Evolutionary conservation across 2,797 vertebrate species (phyloP).

Genomic region (Momotus momota): DNA sequence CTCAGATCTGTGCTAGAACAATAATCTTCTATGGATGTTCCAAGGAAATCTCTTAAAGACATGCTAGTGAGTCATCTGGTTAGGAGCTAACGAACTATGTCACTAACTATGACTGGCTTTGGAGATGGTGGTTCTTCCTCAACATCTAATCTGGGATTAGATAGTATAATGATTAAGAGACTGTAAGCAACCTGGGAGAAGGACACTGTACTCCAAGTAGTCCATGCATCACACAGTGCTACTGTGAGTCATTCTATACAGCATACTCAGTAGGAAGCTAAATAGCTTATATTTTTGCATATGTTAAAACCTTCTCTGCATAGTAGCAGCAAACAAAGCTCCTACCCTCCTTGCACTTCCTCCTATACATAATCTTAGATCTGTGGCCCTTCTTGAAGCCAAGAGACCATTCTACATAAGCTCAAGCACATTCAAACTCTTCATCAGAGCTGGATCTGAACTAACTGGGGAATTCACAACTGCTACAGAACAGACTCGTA

Average conservation of each 20-base stretch:
- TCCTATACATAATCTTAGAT: neutral
- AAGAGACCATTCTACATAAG: neutral
- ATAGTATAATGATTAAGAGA: neutral
- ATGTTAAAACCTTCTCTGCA: neutral
- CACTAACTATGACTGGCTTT: neutral
- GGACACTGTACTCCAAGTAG: neutral
- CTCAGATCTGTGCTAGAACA: neutral
- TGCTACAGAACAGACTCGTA: neutral
- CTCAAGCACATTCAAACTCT: neutral
- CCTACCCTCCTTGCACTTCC: neutral
- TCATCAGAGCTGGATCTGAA: neutral
- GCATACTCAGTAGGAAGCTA: neutral
- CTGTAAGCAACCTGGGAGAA: conserved; percentile 6
- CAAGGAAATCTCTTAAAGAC: conserved; percentile 38
- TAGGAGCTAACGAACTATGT: neutral
- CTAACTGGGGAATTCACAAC: neutral
- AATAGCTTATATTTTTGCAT: neutral
- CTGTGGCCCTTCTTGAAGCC: neutral
- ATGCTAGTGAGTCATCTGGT: neutral
- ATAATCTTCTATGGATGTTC: neutral
- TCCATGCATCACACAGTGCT: accelerated
- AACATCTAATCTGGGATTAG: conserved; percentile 31
- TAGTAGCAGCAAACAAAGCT: neutral
- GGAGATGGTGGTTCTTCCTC: neutral
- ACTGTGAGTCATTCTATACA: neutral